A percentile compares a stretch with the other conserved stretches of the same genome.
Evolutionary conservation across 1,140 invertebrate genomes (phyloP).

Genomic region (Polypedilum vanderplanki): DNA sequence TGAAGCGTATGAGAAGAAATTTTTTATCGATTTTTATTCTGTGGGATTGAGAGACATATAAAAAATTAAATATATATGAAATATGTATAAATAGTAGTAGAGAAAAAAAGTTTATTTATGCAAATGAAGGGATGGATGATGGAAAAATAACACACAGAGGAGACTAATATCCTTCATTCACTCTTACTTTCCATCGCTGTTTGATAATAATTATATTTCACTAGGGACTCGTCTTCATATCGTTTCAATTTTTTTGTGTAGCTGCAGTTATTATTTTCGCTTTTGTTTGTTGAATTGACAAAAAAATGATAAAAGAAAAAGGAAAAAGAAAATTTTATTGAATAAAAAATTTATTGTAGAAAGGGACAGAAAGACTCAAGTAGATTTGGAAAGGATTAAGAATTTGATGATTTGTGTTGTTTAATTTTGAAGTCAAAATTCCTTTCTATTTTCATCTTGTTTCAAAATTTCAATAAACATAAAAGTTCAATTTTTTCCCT

Average conservation of each 20-base stretch:
- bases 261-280: not conserved
- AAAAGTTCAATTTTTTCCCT: no score
- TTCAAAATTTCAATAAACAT: no score
- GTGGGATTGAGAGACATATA: not conserved
- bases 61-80: slow-evolving; percentile 4
- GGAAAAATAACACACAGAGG: not conserved
- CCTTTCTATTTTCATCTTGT: no score
- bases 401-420: no score
- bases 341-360: no score
- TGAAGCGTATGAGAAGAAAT: not conserved
- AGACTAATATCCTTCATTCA: slow-evolving; percentile 3
- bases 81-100: not conserved
- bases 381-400: no score
- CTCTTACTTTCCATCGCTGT: not conserved
- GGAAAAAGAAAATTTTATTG: no score
- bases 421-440: no score
- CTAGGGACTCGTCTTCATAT: slow-evolving; percentile 14
- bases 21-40: slow-evolving; percentile 20
- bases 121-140: slow-evolving; percentile 24
- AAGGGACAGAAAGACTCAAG: no score
- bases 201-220: slow-evolving; percentile 26
- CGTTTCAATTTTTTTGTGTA: not conserved
- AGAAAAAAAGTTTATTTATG: slow-evolving; percentile 27
- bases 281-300: no score
- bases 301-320: no score